Percentiles rank a stretch among this genome's conserved stretches.
Conservation (phyloP, 2,113 vertebrate species). For the Nannobrachium achirus region DNA sequence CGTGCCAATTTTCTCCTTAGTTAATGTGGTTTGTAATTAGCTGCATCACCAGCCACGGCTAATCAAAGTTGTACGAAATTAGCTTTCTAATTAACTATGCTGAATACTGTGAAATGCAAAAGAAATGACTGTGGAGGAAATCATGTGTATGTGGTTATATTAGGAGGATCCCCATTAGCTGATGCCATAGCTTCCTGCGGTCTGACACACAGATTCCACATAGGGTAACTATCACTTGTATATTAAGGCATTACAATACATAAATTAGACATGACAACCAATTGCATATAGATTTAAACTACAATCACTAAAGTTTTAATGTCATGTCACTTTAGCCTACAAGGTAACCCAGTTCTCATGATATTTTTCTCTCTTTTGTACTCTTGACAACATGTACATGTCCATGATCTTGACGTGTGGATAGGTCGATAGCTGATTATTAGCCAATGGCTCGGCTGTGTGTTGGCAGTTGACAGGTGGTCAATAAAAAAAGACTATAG, state of each 20-base stretch:
- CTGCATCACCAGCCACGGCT: conserved; percentile 43
- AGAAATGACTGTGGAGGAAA: conserved; percentile 5
- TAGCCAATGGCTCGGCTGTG: conserved; percentile 49
- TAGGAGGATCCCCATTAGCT: no score
- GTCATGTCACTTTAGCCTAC: not conserved
- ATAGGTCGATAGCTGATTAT: conserved; percentile 64
- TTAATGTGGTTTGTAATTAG: conserved; percentile 53
- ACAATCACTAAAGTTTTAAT: no score
- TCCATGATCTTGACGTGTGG: conserved; percentile 41
- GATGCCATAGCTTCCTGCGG: no score
- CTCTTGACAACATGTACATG: conserved; percentile 36
- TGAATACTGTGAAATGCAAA: conserved; percentile 24
- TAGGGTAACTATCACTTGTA: no score
- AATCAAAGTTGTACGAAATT: conserved; percentile 57
- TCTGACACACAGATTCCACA: no score
- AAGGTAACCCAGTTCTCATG: not conserved
- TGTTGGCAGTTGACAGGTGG: conserved; percentile 57
- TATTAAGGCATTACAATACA: no score
- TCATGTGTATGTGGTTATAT: not conserved
- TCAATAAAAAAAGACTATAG: conserved; percentile 69
- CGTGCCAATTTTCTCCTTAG: conserved; percentile 21
- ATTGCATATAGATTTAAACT: no score
- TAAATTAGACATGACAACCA: no score
- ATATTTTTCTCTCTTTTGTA: conserved; percentile 1
- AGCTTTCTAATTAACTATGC: conserved; percentile 37